phyloP scores from a whole-genome alignment of 2,888 invertebrate genomes.

The Lithophane leautieri region DNA sequence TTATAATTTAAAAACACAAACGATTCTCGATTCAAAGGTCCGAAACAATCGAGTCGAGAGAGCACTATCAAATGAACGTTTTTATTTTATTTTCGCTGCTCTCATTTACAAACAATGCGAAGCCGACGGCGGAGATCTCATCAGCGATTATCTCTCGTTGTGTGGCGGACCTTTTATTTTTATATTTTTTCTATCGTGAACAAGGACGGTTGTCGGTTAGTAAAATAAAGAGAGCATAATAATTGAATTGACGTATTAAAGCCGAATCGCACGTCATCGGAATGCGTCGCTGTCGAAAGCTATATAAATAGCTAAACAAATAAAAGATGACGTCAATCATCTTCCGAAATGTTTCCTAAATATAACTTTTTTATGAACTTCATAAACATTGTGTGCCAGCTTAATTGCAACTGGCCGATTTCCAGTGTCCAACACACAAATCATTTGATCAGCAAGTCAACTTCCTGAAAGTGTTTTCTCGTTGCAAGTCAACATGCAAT shows the following conservation, averaged over 20 bases:
- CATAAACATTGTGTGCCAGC: not conserved
- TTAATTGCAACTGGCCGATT: not conserved
- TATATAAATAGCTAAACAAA: conserved; percentile 13
- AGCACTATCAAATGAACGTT: conserved; percentile 76
- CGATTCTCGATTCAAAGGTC: conserved; percentile 70
- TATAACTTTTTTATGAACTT: not conserved
- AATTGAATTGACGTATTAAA: conserved; percentile 77
- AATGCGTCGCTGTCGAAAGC: not conserved
- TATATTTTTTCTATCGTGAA: conserved; percentile 66
- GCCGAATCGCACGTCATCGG: conserved; percentile 28
- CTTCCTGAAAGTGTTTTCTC: not conserved
- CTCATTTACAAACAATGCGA: conserved; percentile 88
- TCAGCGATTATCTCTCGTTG: conserved; percentile 82
- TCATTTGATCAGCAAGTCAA: not conserved
- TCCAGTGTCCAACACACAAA: not conserved
- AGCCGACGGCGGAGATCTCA: conserved; percentile 80
- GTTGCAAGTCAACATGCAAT: not conserved
- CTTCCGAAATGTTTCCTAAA: conserved; percentile 7
- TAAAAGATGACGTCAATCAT: not conserved
- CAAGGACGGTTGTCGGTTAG: conserved; percentile 72
- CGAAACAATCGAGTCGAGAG: conserved; percentile 74
- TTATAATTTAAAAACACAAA: conserved; percentile 71
- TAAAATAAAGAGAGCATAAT: conserved; percentile 78
- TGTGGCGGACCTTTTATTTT: conserved; percentile 66
- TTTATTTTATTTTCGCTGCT: conserved; percentile 79